Conservation (phyloP, 2,113 vertebrate genomes). For the Anolis carolinensis region DNA sequence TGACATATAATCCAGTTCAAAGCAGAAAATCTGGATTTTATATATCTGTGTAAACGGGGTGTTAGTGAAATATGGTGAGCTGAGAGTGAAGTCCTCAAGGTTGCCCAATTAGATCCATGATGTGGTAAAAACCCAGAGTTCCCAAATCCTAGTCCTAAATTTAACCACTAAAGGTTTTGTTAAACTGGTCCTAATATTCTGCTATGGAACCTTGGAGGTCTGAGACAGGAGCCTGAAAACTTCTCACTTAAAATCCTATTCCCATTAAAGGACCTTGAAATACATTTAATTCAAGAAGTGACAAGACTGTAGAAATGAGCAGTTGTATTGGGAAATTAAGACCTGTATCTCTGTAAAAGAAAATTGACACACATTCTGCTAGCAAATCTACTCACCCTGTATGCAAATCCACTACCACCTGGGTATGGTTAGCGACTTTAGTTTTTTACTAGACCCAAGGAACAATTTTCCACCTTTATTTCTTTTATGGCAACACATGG, state of each 20-base stretch:
- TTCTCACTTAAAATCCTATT: not conserved
- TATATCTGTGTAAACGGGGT: no score
- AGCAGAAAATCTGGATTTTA: no score
- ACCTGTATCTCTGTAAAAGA: not conserved
- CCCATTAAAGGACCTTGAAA: not conserved
- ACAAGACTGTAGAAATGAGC: not conserved
- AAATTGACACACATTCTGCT: not conserved
- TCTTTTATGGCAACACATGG: slow-evolving; percentile 44
- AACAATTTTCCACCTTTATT: slow-evolving; percentile 23
- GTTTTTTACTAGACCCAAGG: slow-evolving; percentile 39
- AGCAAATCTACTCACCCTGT: not conserved
- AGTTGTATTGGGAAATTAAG: not conserved
- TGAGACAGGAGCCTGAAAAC: not conserved
- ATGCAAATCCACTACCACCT: slow-evolving; percentile 10
- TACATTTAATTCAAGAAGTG: not conserved
- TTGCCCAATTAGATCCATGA: no score
- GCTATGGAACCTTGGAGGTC: not conserved
- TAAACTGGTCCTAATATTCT: not conserved
- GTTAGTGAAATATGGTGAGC: no score
- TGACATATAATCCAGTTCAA: no score
- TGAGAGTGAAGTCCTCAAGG: no score
- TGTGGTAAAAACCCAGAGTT: not conserved
- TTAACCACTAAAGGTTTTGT: not conserved
- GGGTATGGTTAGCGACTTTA: slow-evolving; percentile 28
- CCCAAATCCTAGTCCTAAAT: not conserved